These are phyloP conservation scores for Monopterus albus DNA, from an alignment of 2,113 vertebrate genomes.

Conservation along the genomic window DNA sequence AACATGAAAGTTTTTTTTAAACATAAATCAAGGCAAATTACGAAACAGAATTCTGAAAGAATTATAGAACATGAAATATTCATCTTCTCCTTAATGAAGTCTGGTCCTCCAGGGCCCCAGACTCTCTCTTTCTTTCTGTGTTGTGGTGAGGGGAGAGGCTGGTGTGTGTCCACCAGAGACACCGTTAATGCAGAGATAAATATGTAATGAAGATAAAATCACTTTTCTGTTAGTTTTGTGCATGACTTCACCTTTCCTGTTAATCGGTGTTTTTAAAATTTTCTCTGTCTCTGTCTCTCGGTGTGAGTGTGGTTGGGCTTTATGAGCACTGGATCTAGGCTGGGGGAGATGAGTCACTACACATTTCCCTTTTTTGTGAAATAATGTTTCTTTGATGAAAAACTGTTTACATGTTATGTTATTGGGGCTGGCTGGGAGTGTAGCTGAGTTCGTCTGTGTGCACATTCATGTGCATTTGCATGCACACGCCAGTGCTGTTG, in stretches of 20 bases:
- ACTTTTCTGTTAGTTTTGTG: slow-evolving; percentile 79
- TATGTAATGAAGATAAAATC: slow-evolving; percentile 82
- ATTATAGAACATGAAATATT: slow-evolving; percentile 84
- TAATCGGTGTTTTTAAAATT: slow-evolving; percentile 66
- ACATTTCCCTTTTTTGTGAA: slow-evolving; percentile 37
- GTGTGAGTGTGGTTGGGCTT: slow-evolving; percentile 30
- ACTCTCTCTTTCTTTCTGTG: slow-evolving; percentile 22
- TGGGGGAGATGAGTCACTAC: slow-evolving; percentile 61
- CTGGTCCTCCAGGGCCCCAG: slow-evolving; percentile 60
- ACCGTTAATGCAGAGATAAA: slow-evolving; percentile 83
- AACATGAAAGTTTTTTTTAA: slow-evolving; percentile 70
- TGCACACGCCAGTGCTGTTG: slow-evolving; percentile 16
- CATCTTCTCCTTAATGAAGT: slow-evolving; percentile 81
- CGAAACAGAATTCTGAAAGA: slow-evolving; percentile 79
- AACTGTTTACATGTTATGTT: slow-evolving; percentile 30
- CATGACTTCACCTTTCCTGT: slow-evolving; percentile 79
- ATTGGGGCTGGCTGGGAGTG: slow-evolving; percentile 4
- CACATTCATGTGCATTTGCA: neutral
- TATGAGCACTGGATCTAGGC: slow-evolving; percentile 35
- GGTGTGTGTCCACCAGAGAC: slow-evolving; percentile 66
- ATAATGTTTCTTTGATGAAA: slow-evolving; percentile 61
- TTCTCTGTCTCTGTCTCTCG: slow-evolving; percentile 9
- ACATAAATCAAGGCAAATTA: slow-evolving; percentile 79
- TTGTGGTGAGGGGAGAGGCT: slow-evolving; percentile 4
- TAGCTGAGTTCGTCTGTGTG: slow-evolving; percentile 14